Base-by-base conservation (phyloP, 2,888 invertebrate genomes). In the Sarcophaga caerulescens region DNA sequence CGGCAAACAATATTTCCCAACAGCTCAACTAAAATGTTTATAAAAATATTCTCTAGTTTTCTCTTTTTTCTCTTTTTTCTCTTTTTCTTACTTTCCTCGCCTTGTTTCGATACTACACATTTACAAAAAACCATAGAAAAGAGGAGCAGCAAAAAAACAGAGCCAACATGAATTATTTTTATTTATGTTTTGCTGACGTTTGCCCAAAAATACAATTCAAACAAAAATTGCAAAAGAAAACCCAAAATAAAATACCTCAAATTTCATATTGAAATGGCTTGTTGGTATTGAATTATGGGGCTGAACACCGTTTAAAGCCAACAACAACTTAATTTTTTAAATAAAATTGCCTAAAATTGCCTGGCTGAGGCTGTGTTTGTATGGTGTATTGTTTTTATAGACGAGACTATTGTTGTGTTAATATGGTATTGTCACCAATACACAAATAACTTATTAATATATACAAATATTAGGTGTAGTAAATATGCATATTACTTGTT, bases 141-240 rank as follows among this genome's bases (percentile, higher is more conserved):
- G 12, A 17, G 3, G 14, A 66, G 21, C 52, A 78, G 69, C 8
- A 45, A 73, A 45, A 71, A 21, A 65, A 57, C n/a, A 52, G 17
- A 73, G 57, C 59, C 14, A 63, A 63, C n/a, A 52, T 62, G 52
- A 66, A 47, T 47, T 23, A 23, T 60, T 76, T 63, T 57, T 71
- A 19, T 70, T 63, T 21, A 23, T 12, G 78, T 74, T 84, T 35
- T 81, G 85, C 70, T 85, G 78, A 81, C 66, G 78, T 74, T 57
- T 78, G 78, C 74, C 74, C 74, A 85, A 74, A 75, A n/a, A 14
- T 63, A 12, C 47, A 12, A 57, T 57, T 6, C 60, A 11, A 60
- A 60, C 25, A 69, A 45, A 11, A 52, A 60, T 59, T 59, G 21
- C 65, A 25, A 44, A 44, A 23, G n/a, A 23, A 45, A 21, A n/a